These are phyloP conservation scores for Hydroisotoma schaefferi DNA, from an alignment of 2,888 invertebrate species.

Conservation along the genomic window DNA sequence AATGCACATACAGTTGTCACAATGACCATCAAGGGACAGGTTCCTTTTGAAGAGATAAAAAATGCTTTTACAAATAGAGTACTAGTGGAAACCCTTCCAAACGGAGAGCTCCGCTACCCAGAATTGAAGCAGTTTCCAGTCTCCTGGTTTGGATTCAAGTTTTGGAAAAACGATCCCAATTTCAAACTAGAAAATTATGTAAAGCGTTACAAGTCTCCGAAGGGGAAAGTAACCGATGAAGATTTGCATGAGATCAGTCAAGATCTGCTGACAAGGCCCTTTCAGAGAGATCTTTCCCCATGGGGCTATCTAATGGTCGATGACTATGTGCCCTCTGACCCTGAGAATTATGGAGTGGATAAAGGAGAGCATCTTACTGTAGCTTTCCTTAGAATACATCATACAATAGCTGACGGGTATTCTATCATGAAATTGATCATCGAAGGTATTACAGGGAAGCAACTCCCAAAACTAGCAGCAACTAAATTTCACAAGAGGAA, in stretches of 20 bases:
- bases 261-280: not conserved
- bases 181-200: conserved; percentile 16
- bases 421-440: conserved; percentile 16
- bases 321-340: not conserved
- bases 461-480: not conserved
- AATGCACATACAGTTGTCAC: not conserved
- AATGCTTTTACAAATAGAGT: not conserved
- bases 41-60: not conserved
- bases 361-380: not conserved
- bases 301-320: not conserved
- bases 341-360: not conserved
- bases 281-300: not conserved
- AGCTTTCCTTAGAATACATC: conserved; percentile 4
- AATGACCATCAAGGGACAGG: not conserved
- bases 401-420: conserved; percentile 21
- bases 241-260: not conserved
- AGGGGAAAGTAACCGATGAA: not conserved
- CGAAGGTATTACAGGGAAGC: conserved; percentile 10
- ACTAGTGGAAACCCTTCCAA: not conserved
- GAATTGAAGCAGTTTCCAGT: conserved; percentile 16
- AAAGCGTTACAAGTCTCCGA: not conserved
- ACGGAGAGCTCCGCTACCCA: conserved; percentile 21
- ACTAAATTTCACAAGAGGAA: not conserved
- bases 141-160: conserved; percentile 19
- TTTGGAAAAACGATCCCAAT: conserved; percentile 18